Base-by-base conservation (phyloP, 2,888 invertebrate genomes). In the Prosapia bicincta region DNA sequence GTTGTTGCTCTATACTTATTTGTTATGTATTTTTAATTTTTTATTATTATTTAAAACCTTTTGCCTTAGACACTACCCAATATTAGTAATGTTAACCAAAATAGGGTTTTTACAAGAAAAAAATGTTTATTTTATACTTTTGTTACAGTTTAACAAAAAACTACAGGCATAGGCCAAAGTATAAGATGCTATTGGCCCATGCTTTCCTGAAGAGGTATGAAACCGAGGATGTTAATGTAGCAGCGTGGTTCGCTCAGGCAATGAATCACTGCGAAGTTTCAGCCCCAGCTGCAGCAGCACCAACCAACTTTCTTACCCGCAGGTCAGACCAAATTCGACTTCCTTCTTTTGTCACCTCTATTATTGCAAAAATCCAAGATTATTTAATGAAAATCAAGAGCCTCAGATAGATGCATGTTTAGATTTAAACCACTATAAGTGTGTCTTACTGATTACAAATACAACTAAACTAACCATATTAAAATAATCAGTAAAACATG, bases 91-190 rank as follows among this genome's bases (percentile, higher is more conserved):
- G n/a, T n/a, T n/a, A n/a, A n/a, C n/a, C n/a, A n/a, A n/a, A n/a
- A n/a, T n/a, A n/a, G n/a, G n/a, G n/a, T n/a, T n/a, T n/a, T n/a
- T n/a, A n/a, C n/a, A n/a, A n/a, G n/a, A n/a, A n/a, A n/a, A n/a
- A n/a, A n/a, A n/a, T n/a, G n/a, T n/a, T n/a, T n/a, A n/a, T n/a
- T n/a, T n/a, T n/a, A n/a, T n/a, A n/a, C n/a, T n/a, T n/a, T 25
- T 68, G 67, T 87, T 87, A 9, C 86, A 96, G 96, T 88, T 90
- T 98, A 85, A 96, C 93, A 81, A 98, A 98, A 88, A 95, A 98
- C 88, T 96, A 95, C 86, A 91, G 92, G 84, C 90, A 93, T 83
- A 90, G 98, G 82, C 98, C 98, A 78, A 98, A 98, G 86, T 98
- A 98, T 88, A 93, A 90, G 80, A 93, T 94, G 84, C 89, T 98